These are phyloP conservation scores for Labeo calbasu DNA, from an alignment of 2,797 vertebrate genomes.

Conservation along the genomic window DNA sequence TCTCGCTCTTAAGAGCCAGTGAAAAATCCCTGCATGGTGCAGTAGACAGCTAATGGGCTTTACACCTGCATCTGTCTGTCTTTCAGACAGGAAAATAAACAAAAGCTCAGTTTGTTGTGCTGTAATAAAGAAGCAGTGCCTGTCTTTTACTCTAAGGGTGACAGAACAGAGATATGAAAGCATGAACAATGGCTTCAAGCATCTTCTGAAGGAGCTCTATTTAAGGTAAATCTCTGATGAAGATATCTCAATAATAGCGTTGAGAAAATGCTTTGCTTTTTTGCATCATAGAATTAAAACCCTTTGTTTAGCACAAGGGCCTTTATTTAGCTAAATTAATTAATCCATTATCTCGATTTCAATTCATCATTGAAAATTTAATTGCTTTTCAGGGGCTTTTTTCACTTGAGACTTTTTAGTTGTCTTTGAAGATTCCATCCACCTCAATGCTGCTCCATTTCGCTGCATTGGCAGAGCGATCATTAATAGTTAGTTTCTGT, in stretches of 20 bases:
- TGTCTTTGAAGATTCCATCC: conserved; percentile 25
- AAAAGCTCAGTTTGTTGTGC: conserved; percentile 23
- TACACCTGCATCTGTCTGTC: conserved; percentile 42
- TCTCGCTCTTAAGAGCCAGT: conserved; percentile 35
- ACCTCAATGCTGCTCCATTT: not conserved
- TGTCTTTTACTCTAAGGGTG: conserved; percentile 28
- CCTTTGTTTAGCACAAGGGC: conserved; percentile 39
- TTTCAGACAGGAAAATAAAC: conserved; percentile 36
- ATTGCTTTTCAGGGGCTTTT: conserved; percentile 53
- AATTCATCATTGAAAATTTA: conserved; percentile 45
- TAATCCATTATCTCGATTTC: conserved; percentile 55
- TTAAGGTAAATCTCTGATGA: conserved; percentile 23
- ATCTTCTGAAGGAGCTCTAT: conserved; percentile 12
- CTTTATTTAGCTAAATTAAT: conserved; percentile 53
- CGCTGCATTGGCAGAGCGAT: not conserved
- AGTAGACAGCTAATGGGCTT: conserved; percentile 40
- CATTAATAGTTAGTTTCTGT: not conserved
- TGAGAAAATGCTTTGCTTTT: not conserved
- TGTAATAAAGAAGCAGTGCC: conserved; percentile 17
- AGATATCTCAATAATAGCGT: conserved; percentile 2
- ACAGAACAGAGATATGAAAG: conserved; percentile 14
- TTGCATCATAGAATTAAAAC: conserved; percentile 43
- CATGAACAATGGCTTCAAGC: conserved; percentile 20
- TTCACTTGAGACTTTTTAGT: conserved; percentile 28
- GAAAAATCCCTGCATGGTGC: conserved; percentile 28